phyloP scores from a whole-genome alignment of 2,797 vertebrate genomes.

The Phylloscopus collybita region DNA sequence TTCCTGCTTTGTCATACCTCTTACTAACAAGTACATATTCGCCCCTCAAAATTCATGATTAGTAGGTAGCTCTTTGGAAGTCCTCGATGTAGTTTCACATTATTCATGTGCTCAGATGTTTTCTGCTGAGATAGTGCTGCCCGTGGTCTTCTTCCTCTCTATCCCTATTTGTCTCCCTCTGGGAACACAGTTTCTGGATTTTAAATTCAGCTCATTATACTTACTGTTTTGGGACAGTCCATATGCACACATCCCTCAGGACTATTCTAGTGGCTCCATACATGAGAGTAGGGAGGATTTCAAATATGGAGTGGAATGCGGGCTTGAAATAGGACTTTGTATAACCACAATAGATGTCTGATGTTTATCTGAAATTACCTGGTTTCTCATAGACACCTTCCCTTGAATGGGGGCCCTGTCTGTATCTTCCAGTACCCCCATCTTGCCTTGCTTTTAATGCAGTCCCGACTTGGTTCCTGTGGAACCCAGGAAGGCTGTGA shows the following conservation, averaged over 20 bases:
- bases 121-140: neutral
- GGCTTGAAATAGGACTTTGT: neutral
- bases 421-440: neutral
- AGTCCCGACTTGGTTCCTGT: neutral
- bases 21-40: neutral
- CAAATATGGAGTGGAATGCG: neutral
- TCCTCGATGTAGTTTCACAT: neutral
- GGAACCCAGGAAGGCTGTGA: neutral
- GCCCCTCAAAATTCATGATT: neutral
- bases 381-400: neutral
- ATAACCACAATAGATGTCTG: neutral
- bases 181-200: neutral
- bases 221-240: neutral
- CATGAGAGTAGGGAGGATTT: neutral
- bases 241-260: neutral
- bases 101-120: neutral
- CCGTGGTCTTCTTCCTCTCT: neutral
- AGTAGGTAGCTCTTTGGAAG: neutral
- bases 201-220: neutral
- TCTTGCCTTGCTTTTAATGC: neutral
- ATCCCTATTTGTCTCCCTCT: neutral
- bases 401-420: neutral
- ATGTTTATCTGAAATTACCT: neutral
- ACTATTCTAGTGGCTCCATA: neutral
- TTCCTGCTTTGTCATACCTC: slow-evolving; percentile 38